Conservation (phyloP, 1,140 invertebrate species). For the Aphaenogaster ashmeadi region DNA sequence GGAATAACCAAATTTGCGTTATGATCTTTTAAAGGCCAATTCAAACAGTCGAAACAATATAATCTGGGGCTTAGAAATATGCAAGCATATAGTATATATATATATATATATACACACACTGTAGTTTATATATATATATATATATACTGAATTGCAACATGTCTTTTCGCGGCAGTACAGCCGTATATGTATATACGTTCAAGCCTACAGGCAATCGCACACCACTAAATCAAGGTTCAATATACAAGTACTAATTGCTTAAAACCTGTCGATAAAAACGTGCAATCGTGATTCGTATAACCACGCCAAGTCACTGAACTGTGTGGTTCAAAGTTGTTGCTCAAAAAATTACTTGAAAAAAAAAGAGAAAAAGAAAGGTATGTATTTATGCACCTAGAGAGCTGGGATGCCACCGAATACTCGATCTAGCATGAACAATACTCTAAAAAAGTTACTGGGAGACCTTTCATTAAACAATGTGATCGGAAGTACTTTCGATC, state of each 20-base stretch:
- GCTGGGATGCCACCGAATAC: constrained; percentile 70
- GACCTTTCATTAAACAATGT: constrained; percentile 67
- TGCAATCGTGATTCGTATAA: constrained; percentile 70
- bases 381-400: constrained; percentile 51
- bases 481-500: constrained; percentile 6
- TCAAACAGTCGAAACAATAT: constrained; percentile 72
- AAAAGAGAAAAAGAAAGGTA: constrained; percentile 28
- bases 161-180: constrained; percentile 68
- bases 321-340: constrained; percentile 68
- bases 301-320: constrained; percentile 64
- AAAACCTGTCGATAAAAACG: constrained; percentile 74
- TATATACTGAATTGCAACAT: constrained; percentile 68
- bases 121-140: constrained; percentile 34
- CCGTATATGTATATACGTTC: constrained; percentile 59
- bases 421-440: constrained; percentile 66
- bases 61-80: constrained; percentile 68
- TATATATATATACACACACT: constrained; percentile 56
- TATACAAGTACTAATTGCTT: constrained; percentile 77
- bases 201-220: constrained; percentile 82
- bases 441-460: constrained; percentile 60
- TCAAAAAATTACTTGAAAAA: constrained; percentile 68
- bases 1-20: constrained; percentile 70
- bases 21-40: constrained; percentile 71
- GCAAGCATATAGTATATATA: constrained; percentile 70
- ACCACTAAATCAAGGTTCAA: constrained; percentile 80